These are phyloP conservation scores for Aelia acuminata DNA, from an alignment of 2,888 invertebrate species.

Conservation along the genomic window DNA sequence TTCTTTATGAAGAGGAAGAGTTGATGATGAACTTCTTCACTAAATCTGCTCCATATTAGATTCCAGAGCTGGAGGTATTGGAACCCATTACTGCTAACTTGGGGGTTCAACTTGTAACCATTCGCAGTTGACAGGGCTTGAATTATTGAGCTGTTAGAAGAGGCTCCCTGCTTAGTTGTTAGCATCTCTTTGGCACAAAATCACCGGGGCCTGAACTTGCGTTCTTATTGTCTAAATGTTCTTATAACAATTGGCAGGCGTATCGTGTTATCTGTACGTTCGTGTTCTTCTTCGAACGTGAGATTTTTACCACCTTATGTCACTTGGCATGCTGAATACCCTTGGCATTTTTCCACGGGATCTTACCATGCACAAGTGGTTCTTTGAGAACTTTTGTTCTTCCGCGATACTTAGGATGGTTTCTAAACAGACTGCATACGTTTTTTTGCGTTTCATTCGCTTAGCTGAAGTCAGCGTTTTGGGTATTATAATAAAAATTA, in stretches of 20 bases:
- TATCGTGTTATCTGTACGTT: neutral
- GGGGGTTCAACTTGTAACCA: neutral
- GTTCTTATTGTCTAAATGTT: neutral
- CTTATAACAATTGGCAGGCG: neutral
- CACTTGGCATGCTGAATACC: neutral
- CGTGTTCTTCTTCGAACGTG: neutral
- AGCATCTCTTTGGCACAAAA: neutral
- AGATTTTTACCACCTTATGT: neutral
- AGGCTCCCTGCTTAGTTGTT: neutral
- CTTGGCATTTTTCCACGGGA: neutral
- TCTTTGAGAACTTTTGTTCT: neutral
- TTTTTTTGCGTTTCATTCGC: no score
- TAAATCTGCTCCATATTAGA: neutral
- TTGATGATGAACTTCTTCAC: neutral
- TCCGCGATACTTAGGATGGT: neutral
- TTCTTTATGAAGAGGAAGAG: no score
- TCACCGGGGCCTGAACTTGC: no score
- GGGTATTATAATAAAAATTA: no score
- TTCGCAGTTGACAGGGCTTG: neutral
- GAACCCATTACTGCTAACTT: neutral
- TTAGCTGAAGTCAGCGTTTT: no score
- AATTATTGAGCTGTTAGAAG: neutral
- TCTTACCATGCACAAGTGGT: neutral
- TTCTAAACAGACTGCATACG: neutral
- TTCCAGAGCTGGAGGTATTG: neutral